Conservation (phyloP, 2,113 vertebrate genomes). For the Stomatorhinus ivindoensis region DNA sequence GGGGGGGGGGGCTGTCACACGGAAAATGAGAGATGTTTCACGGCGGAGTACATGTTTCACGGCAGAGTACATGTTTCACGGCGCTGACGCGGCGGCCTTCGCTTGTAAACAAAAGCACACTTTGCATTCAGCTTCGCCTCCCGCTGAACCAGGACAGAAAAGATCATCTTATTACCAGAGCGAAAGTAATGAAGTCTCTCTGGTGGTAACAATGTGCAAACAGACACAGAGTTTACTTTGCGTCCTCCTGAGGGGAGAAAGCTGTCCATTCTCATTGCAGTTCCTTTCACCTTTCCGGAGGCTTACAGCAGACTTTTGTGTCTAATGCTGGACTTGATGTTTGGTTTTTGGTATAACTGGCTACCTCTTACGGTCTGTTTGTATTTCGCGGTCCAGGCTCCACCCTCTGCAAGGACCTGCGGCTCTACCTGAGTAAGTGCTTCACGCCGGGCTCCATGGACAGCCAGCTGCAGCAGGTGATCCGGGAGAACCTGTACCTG, state of each 20-base stretch:
- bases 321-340: background rate
- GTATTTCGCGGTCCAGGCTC: constrained; percentile 43
- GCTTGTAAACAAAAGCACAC: background rate
- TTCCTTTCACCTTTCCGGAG: background rate
- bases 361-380: constrained; percentile 6
- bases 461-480: constrained; percentile 67
- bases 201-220: background rate
- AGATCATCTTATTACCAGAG: background rate
- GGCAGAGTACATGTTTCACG: no score
- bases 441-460: constrained; percentile 65
- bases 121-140: background rate
- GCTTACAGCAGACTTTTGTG: background rate
- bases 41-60: background rate
- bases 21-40: background rate
- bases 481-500: constrained; percentile 67
- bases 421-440: constrained; percentile 67
- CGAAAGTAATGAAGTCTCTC: background rate
- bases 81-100: background rate
- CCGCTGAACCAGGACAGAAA: background rate
- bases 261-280: background rate
- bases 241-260: background rate
- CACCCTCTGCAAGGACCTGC: constrained; percentile 65
- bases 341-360: background rate
- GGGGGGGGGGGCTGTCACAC: background rate
- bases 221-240: background rate